phyloP scores from a whole-genome alignment of 1,140 invertebrate genomes.

The Drosophila trapezifrons region DNA sequence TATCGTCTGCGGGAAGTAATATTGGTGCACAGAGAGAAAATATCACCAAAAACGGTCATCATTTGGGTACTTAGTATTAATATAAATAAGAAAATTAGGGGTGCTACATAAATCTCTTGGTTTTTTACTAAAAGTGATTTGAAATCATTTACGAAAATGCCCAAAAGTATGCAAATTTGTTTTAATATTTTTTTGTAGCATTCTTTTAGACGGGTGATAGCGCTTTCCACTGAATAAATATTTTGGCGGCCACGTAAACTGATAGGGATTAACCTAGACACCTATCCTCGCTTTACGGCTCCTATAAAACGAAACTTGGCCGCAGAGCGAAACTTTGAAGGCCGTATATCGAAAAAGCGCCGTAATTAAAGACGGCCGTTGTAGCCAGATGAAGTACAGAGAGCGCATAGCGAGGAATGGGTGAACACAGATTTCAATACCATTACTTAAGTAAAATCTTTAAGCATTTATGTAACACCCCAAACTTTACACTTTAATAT shows the following conservation, averaged over 20 bases:
- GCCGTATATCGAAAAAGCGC: no score
- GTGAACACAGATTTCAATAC: no score
- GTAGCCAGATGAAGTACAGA: no score
- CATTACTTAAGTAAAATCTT: background rate
- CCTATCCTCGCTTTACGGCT: no score
- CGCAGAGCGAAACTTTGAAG: no score
- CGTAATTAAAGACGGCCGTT: no score
- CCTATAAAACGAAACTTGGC: no score
- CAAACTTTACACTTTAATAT: background rate
- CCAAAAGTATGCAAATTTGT: background rate
- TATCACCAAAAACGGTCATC: constrained; percentile 20
- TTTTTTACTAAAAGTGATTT: background rate
- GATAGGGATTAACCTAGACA: no score
- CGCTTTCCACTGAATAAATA: no score
- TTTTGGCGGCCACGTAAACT: no score
- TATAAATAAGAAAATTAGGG: background rate
- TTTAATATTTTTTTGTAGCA: background rate
- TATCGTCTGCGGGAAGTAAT: constrained; percentile 72
- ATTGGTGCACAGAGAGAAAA: constrained; percentile 19
- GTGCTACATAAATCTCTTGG: background rate
- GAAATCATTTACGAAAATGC: background rate
- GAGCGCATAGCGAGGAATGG: no score
- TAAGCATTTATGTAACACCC: background rate
- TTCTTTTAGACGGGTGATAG: background rate
- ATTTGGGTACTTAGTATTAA: background rate